Evolutionary conservation across 2,888 invertebrate species (phyloP), one percentile per base, ranked within the genome.

Genomic region (Norana najaformis): DNA sequence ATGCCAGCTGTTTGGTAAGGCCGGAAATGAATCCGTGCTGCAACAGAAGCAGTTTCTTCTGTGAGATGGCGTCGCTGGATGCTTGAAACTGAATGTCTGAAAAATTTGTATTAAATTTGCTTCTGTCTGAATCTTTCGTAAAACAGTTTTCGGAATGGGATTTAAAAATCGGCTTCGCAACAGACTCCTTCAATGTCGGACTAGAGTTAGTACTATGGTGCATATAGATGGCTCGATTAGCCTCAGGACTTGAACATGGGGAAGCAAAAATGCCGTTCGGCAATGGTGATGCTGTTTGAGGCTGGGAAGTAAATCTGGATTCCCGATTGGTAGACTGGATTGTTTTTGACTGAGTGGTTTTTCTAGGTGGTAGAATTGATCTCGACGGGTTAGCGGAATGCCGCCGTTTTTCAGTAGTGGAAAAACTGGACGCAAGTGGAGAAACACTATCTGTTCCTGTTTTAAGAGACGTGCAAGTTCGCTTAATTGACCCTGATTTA

Each of bases 21-120:
- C 85, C 35, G 36, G 85, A 35, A 35, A 85, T 85, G 85, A 85
- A 85, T 8, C 85, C 85, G 36, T 37, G 36, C 85, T 85, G 85
- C 36, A 85, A 35, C 85, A 85, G 35, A 0, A 85, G 85, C 85
- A 85, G 23, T 16, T 36, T 85, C 36, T 85, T 35, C 85, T 85
- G 85, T n/a, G 69, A n/a, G n/a, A 69, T 69, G 30, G n/a, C 69
- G n/a, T n/a, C 69, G 13, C 1, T n/a, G 69, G 69, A 3, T 30
- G 69, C 69, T 1, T 69, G 30, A 16, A 6, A 3, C 47, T 47
- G 47, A 69, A n/a, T 69, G 69, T 69, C 69, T 69, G 30, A 11
- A 11, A 69, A 8, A n/a, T 69, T n/a, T 69, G 69, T 69, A 30
- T 69, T 69, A 69, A 30, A 47, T 47, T 23, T 23, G 23, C 47